Conservation (phyloP, 2,797 vertebrate genomes). For the Setipinna tenuifilis region DNA sequence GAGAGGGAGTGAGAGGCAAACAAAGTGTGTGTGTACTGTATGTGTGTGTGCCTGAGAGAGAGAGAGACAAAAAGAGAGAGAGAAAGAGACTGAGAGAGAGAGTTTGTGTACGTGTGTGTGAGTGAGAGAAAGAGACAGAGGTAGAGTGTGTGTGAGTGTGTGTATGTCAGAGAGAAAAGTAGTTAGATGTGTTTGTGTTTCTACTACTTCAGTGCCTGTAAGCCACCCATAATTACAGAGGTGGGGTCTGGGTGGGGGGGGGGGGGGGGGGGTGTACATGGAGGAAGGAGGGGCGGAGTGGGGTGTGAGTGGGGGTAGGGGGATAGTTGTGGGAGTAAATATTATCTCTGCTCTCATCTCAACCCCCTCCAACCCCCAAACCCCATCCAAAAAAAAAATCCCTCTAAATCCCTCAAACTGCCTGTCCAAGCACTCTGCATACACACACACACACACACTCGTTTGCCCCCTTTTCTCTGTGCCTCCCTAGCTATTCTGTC, state of each 20-base stretch:
- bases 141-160: neutral
- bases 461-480: neutral
- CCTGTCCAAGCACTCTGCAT: conserved; percentile 72
- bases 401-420: conserved; percentile 76
- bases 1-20: too few relatives aligned
- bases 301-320: neutral
- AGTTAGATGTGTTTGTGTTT: conserved; percentile 62
- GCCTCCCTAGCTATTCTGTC: too few relatives aligned
- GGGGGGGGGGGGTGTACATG: neutral
- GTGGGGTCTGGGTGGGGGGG: conserved; percentile 39
- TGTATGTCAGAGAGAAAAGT: neutral
- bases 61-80: neutral
- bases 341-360: conserved; percentile 23
- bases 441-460: conserved; percentile 53
- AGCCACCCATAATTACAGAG: conserved; percentile 69
- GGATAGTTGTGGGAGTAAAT: conserved; percentile 2
- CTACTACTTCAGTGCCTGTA: conserved; percentile 59
- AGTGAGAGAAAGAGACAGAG: neutral
- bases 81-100: neutral
- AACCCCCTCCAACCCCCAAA: neutral
- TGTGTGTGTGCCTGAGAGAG: neutral
- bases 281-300: neutral
- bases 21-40: too few relatives aligned
- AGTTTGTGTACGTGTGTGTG: neutral
- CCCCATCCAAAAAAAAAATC: conserved; percentile 10